A percentile compares a stretch with the other conserved stretches of the same genome.
Conservation (phyloP, 2,113 vertebrate genomes). For the Psettodes erumei region DNA sequence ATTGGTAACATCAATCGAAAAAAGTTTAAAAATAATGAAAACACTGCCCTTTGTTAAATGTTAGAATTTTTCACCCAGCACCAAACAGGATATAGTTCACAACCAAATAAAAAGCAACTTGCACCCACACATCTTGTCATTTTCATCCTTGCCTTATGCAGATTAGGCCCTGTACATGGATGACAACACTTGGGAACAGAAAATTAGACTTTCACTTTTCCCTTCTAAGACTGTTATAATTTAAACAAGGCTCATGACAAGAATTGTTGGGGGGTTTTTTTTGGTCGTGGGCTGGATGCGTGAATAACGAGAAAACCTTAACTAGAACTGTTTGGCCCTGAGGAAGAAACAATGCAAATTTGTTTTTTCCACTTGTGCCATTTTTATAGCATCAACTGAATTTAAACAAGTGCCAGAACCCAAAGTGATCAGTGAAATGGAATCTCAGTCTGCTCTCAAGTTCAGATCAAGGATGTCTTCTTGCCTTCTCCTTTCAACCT, state of each 20-base stretch:
- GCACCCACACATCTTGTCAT: slow-evolving; percentile 9
- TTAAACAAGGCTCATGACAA: slow-evolving; percentile 46
- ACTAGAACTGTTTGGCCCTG: slow-evolving; percentile 50
- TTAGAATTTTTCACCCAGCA: background rate
- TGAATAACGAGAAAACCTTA: slow-evolving; percentile 57
- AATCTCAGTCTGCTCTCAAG: slow-evolving; percentile 28
- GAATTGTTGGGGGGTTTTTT: slow-evolving; percentile 23
- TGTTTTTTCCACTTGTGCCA: slow-evolving; percentile 40
- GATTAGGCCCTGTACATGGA: slow-evolving; percentile 23
- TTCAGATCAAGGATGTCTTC: slow-evolving; percentile 15
- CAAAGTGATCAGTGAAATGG: background rate
- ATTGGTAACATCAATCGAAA: too few species aligned
- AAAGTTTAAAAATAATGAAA: slow-evolving; percentile 11
- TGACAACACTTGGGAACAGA: slow-evolving; percentile 34
- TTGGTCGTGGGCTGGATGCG: slow-evolving; percentile 17
- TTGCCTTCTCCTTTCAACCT: slow-evolving; percentile 33
- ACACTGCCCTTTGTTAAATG: background rate
- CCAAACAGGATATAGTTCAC: slow-evolving; percentile 21
- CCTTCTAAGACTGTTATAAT: slow-evolving; percentile 34
- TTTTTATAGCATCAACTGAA: slow-evolving; percentile 30
- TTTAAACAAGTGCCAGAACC: slow-evolving; percentile 31
- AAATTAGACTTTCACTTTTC: slow-evolving; percentile 22
- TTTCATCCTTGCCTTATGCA: slow-evolving; percentile 30
- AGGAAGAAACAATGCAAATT: slow-evolving; percentile 51
- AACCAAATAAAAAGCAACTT: slow-evolving; percentile 25